These are phyloP conservation scores for Ceraclea dissimilis DNA, from an alignment of 2,888 invertebrate species.

Conservation along the genomic window DNA sequence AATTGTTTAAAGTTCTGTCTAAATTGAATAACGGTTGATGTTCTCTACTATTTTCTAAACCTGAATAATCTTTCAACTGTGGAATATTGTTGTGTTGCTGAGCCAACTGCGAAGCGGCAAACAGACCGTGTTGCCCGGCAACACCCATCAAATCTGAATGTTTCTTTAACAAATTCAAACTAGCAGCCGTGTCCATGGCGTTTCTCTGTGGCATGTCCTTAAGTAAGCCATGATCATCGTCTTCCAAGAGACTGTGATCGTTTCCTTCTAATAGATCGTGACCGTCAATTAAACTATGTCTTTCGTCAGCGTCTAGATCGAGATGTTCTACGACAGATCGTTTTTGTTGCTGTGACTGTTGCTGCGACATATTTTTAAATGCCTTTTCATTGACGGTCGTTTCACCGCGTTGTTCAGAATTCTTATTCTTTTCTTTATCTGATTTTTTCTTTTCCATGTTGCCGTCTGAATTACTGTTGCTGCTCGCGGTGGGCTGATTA, in stretches of 20 bases:
- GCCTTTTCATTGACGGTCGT: constrained; percentile 9
- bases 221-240: constrained; percentile 21
- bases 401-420: constrained; percentile 23
- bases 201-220: constrained; percentile 4
- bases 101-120: background rate
- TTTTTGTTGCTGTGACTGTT: background rate
- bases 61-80: constrained; percentile 15
- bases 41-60: constrained; percentile 18
- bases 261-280: constrained; percentile 42
- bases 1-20: background rate
- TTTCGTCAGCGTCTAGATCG: constrained; percentile 30
- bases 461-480: background rate
- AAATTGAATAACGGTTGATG: constrained; percentile 6
- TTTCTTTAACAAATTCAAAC: constrained; percentile 10
- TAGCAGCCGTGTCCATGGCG: background rate
- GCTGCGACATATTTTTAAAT: constrained; percentile 2
- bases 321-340: background rate
- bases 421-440: constrained; percentile 15
- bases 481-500: constrained; percentile 25
- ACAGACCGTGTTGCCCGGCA: constrained; percentile 9
- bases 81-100: background rate
- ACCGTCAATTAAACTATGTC: constrained; percentile 43
- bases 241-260: constrained; percentile 31
- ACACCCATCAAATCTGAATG: constrained; percentile 13
- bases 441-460: background rate